Percentiles rank a stretch among this genome's conserved stretches.
These are phyloP conservation scores for Helicoverpa zea DNA, from an alignment of 1,140 invertebrate species.

Conservation along the genomic window DNA sequence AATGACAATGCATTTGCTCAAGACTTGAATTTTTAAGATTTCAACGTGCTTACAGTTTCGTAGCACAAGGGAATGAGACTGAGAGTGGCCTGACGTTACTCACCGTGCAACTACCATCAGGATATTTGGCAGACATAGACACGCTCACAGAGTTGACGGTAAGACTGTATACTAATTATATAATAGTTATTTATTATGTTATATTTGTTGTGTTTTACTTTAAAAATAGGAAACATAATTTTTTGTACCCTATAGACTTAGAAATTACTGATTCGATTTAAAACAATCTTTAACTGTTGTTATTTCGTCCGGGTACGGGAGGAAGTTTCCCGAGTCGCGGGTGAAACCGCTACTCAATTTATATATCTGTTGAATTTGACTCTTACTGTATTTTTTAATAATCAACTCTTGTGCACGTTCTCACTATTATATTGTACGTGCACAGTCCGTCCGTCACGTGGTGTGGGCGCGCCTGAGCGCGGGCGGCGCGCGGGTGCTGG, in stretches of 20 bases:
- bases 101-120: slow-evolving; percentile 82
- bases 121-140: slow-evolving; percentile 83
- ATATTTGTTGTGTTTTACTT: too few relatives aligned
- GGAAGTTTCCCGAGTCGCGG: too few relatives aligned
- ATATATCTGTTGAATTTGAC: too few relatives aligned
- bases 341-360: too few relatives aligned
- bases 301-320: too few relatives aligned
- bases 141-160: slow-evolving; percentile 83
- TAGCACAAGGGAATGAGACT: slow-evolving; percentile 79
- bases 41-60: slow-evolving; percentile 69
- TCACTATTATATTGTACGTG: not conserved
- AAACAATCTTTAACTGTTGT: too few relatives aligned
- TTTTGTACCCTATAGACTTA: too few relatives aligned
- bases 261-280: too few relatives aligned
- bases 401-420: not conserved
- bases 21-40: not conserved
- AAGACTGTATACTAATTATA: slow-evolving; percentile 24
- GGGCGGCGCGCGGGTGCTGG: slow-evolving; percentile 69
- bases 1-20: too few relatives aligned
- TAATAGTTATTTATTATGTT: too few relatives aligned
- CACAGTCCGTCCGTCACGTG: slow-evolving; percentile 73
- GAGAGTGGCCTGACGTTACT: slow-evolving; percentile 81
- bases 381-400: too few relatives aligned
- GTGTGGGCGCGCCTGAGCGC: slow-evolving; percentile 61
- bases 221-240: too few relatives aligned